Percentiles rank a stretch among this genome's conserved stretches.
Evolutionary conservation across 2,113 vertebrate genomes (phyloP).

Genomic region (Mirounga angustirostris): DNA sequence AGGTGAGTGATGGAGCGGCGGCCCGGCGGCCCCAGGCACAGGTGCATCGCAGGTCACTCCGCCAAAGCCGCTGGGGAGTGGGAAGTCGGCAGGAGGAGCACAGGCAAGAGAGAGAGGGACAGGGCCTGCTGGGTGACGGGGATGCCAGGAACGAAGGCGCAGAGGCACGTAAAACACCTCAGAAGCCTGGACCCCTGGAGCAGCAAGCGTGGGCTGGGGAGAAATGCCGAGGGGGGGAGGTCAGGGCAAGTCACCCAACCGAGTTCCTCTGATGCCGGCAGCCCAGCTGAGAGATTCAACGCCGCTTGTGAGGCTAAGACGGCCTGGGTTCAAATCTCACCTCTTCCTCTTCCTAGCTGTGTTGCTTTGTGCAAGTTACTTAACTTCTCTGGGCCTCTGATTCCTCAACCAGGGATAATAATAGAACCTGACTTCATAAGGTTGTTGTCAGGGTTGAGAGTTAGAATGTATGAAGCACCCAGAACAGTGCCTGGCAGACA

Average conservation of each 20-base stretch:
- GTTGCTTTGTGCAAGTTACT: background rate
- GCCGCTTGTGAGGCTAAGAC: background rate
- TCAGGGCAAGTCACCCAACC: fast-evolving
- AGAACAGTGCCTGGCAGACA: background rate
- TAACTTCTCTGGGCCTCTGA: background rate
- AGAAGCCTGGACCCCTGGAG: background rate
- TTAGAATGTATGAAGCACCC: too few species aligned
- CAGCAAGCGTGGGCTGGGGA: background rate
- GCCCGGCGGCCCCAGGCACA: background rate
- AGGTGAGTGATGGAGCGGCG: background rate
- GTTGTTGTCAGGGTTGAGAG: background rate
- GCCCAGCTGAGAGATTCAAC: background rate
- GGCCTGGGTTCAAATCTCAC: background rate
- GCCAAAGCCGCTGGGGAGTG: background rate
- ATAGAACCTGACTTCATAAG: background rate
- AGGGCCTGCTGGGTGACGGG: background rate
- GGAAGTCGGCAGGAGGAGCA: background rate
- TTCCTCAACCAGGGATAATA: background rate
- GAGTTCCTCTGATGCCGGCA: background rate
- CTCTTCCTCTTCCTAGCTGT: background rate
- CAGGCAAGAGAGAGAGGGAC: background rate
- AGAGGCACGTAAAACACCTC: background rate
- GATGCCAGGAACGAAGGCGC: too few species aligned
- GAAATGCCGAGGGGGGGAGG: background rate
- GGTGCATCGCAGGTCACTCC: fast-evolving